phyloP scores from a whole-genome alignment of 2,113 vertebrate species.

The Stercorarius parasiticus region DNA sequence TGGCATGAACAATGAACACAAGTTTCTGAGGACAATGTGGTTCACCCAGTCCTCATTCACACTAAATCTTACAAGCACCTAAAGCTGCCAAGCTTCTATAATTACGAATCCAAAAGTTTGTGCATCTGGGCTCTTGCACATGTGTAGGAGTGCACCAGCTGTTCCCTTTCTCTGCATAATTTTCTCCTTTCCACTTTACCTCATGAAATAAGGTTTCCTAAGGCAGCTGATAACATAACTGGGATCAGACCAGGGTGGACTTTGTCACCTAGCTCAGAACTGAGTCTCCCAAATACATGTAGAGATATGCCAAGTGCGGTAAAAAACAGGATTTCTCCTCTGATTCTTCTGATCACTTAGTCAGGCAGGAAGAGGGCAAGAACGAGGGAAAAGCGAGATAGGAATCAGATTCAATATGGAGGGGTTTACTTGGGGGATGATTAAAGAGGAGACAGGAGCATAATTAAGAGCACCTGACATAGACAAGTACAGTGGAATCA shows the following conservation, averaged over 20 bases:
- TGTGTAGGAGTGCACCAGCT: slow-evolving; percentile 27
- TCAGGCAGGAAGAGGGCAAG: background rate
- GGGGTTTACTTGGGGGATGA: background rate
- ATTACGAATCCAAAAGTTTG: background rate
- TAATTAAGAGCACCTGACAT: background rate
- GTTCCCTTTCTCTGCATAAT: background rate
- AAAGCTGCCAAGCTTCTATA: background rate
- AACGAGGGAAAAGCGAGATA: background rate
- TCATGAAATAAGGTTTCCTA: background rate
- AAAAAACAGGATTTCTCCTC: background rate
- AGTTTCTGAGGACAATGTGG: background rate
- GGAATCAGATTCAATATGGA: background rate
- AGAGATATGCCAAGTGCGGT: background rate
- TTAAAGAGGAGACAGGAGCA: background rate
- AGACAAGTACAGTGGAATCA: background rate
- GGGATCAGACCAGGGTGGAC: background rate
- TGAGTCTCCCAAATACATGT: background rate
- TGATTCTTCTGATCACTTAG: background rate
- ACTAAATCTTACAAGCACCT: background rate
- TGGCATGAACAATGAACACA: background rate
- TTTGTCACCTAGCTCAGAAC: background rate
- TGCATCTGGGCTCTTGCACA: background rate
- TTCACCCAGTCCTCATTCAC: background rate
- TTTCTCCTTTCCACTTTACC: background rate
- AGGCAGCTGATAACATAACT: background rate